Conservation (phyloP, 2,888 invertebrate species). For the Nudaria mundana region DNA sequence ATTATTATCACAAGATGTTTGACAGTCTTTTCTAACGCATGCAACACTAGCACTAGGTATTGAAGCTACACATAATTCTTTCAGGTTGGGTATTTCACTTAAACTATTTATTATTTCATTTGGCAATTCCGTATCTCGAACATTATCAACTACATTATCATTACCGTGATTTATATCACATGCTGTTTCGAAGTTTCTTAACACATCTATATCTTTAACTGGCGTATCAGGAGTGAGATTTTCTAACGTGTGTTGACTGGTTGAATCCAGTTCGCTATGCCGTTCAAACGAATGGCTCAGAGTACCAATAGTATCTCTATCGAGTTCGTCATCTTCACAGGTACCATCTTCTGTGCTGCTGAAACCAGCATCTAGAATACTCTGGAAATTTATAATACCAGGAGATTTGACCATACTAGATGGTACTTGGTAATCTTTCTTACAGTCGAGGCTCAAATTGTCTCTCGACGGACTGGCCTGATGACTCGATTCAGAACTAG, state of each 20-base stretch:
- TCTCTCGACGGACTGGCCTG: constrained; percentile 79
- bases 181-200: constrained; percentile 36
- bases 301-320: constrained; percentile 67
- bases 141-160: constrained; percentile 37
- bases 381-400: constrained; percentile 72
- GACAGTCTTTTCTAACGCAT: constrained; percentile 69
- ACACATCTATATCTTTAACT: constrained; percentile 56
- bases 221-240: constrained; percentile 73
- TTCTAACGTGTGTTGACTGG: constrained; percentile 69
- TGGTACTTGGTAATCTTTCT: constrained; percentile 66
- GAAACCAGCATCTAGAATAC: constrained; percentile 57
- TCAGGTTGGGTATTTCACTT: constrained; percentile 65
- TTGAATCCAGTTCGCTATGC: constrained; percentile 55
- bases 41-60: constrained; percentile 70
- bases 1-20: constrained; percentile 70
- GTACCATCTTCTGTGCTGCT: constrained; percentile 40
- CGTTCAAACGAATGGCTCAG: constrained; percentile 73
- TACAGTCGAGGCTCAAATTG: constrained; percentile 70
- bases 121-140: constrained; percentile 59
- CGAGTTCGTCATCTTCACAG: constrained; percentile 59
- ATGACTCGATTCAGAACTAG: constrained; percentile 81
- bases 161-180: constrained; percentile 28
- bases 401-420: constrained; percentile 73
- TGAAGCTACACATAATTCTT: constrained; percentile 67
- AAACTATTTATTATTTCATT: constrained; percentile 61